These are phyloP conservation scores for Gryon sp. DNA, from an alignment of 1,140 invertebrate species.

Conservation along the genomic window DNA sequence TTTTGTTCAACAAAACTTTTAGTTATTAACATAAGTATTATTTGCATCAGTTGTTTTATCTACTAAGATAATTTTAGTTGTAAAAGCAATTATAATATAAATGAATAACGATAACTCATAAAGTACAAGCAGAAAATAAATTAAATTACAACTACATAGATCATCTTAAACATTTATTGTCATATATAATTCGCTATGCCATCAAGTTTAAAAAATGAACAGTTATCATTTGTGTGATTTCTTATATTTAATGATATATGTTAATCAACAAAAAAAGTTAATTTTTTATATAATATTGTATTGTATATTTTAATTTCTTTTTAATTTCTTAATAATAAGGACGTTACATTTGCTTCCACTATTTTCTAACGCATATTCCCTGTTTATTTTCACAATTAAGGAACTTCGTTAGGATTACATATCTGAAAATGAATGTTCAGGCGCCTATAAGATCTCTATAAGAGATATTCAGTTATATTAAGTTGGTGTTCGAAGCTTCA, in stretches of 20 bases:
- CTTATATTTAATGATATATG: too few species aligned
- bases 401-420: constrained; percentile 19
- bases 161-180: constrained; percentile 1
- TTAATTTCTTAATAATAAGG: constrained; percentile 21
- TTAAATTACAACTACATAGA: not conserved
- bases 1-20: too few species aligned
- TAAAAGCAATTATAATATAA: too few species aligned
- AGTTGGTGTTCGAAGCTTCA: constrained; percentile 33
- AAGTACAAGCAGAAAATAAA: too few species aligned
- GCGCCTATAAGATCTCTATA: constrained; percentile 13
- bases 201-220: too few species aligned
- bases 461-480: constrained; percentile 9
- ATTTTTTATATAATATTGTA: constrained; percentile 22
- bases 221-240: too few species aligned
- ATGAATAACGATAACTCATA: too few species aligned
- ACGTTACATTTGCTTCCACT: constrained; percentile 28
- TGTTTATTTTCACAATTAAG: constrained; percentile 18
- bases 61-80: too few species aligned
- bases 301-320: constrained; percentile 32
- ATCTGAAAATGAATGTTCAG: not conserved
- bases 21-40: too few species aligned
- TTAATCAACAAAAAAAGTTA: too few species aligned
- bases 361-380: constrained; percentile 33
- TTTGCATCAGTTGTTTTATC: too few species aligned
- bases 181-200: too few species aligned